Evolutionary conservation across 2,888 invertebrate species (phyloP).

Genomic region (Liodrosophila aerea): DNA sequence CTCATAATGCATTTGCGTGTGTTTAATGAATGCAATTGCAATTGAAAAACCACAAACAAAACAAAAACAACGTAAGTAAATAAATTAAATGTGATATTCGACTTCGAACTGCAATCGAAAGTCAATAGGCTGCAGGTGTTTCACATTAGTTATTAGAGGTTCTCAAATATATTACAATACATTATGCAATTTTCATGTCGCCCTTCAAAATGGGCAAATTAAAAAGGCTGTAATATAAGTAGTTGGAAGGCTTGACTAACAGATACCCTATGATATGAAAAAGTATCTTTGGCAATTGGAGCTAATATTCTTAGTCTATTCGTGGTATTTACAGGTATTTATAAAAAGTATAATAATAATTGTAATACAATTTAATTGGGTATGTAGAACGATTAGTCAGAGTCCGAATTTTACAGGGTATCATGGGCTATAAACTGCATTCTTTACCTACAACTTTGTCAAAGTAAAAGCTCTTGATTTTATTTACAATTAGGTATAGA

Average conservation of each 20-base stretch:
- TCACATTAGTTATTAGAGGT: conserved; percentile 15
- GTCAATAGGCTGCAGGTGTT: conserved; percentile 60
- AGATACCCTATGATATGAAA: neutral
- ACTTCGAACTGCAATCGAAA: conserved; percentile 31
- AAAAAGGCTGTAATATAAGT: neutral
- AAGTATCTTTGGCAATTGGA: too few species aligned
- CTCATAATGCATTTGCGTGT: conserved; percentile 66
- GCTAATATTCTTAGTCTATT: too few species aligned
- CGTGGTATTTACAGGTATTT: too few species aligned
- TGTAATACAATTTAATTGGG: too few species aligned
- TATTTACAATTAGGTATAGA: too few species aligned
- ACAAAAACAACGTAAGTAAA: conserved; percentile 15
- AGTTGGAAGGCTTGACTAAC: neutral
- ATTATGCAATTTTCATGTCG: conserved; percentile 26
- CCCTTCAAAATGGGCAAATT: conserved; percentile 16
- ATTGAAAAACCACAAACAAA: conserved; percentile 47
- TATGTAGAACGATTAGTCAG: too few species aligned
- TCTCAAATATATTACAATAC: conserved; percentile 14
- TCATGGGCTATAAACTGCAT: too few species aligned
- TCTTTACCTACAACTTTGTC: too few species aligned
- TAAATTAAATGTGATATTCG: conserved; percentile 42
- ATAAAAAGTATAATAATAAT: too few species aligned
- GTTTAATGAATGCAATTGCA: conserved; percentile 58
- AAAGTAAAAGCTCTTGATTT: too few species aligned
- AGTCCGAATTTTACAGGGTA: too few species aligned